Evolutionary conservation across 2,797 vertebrate species (phyloP), one percentile per base, ranked within the genome.

Genomic region (Liasis olivaceus): DNA sequence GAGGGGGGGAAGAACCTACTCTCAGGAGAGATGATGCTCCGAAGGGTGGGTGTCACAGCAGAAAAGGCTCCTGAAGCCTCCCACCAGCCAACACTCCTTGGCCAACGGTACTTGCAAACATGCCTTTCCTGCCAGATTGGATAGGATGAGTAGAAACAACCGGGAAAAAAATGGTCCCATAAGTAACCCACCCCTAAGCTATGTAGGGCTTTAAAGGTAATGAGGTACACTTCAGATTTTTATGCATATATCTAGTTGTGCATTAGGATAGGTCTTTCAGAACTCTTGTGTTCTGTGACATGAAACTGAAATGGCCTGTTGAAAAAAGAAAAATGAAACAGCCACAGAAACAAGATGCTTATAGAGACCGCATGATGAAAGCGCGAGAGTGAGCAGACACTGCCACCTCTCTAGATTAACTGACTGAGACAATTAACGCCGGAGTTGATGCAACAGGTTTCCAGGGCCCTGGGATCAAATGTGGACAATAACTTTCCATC

Each of bases 111-210:
- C 15, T 2, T 5, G 17, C 1, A 6, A 72, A 36, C 36, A 2
- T 17, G 69, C 6, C 15, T 72, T 72, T 36, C 31, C 72, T 42
- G 7, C 72, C 72, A 77, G 17, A 22, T 69, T 3, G 36, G 6
- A 42, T 42, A 77, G 69, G 17, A 77, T 77, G 69, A 2, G 31
- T 77, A 77, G 69, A 42, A 77, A 77, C 17, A 54, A 54, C 6
- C 1, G n/a, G 31, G 1, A 2, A 2, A 0, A 0, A 0, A 15
- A 31, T 69, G n/a, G n/a, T 2, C 66, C 66, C 5, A 5, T 7
- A 72, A 36, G 14, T 36, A 72, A 31, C 14, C 14, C 66, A 17
- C 2, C 1, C 31, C n/a, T 36, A 72, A 72, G 14, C 28, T 69
- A n/a, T 69, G 13, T 69, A 69, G n/a, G 31, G 28, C 69, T 77